Evolutionary conservation across 1,140 invertebrate species (phyloP), one percentile per base, ranked within the genome.

Genomic region (Drosophila pruinosa): DNA sequence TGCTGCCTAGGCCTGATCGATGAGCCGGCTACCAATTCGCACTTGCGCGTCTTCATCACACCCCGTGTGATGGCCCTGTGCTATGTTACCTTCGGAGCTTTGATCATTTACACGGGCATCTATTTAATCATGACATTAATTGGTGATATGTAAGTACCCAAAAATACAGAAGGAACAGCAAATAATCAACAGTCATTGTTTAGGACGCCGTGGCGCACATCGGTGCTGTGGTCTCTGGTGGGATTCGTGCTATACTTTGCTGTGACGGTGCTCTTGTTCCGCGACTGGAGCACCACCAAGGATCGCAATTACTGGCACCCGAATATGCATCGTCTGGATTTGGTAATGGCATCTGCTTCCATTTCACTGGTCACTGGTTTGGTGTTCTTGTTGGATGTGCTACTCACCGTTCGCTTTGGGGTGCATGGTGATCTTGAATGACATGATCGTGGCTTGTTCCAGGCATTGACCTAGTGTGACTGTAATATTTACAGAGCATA

Each of bases 281-380:
- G 88, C 0, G 90, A 91, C 67, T 91, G 90, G 90, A 77, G 79
- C 39, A 81, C 72, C 7, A 91, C 89, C 10, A 91, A 91, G 65
- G 89, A 91, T 58, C 81, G 89, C 19, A 91, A 91, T 43, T 90
- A 91, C 28, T 91, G 91, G 91, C 90, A 91, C 72, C 91, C 91
- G 21, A 91, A 91, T 47, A 91, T 91, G 82, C 85, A 90, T 67
- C 89, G 91, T 36, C 64, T 91, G 75, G 91, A 91, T 24, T 58
- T 91, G 38, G 75, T 89, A 0, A 89, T 91, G 80, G 90, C 74
- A 2, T 62, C 91, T 3, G 91, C 90, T 10, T 89, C 85, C 4
- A 88, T 91, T 17, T 74, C 90, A 3, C 24, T 91, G 56, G 79
- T 91, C 2, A 85, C 78, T 10, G 75, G 75, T 17, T 47, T 91